Evolutionary conservation across 1,140 invertebrate genomes (phyloP).

Genomic region (Trialeurodes vaporariorum): DNA sequence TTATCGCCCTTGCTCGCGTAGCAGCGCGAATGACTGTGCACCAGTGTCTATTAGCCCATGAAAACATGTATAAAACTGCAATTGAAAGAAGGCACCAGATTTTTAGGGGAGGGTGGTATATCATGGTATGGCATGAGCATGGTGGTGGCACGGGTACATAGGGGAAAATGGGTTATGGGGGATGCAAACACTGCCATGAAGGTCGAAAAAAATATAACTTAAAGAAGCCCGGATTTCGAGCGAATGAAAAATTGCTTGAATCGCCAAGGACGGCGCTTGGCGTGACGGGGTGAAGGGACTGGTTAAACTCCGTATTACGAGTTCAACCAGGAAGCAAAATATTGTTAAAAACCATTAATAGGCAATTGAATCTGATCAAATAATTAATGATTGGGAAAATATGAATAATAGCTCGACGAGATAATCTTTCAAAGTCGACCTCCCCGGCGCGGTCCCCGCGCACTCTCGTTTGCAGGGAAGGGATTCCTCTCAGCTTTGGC

Average conservation of each 20-base stretch:
- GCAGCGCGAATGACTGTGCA: neutral
- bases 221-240: neutral
- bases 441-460: neutral
- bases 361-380: neutral
- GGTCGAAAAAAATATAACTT: no score
- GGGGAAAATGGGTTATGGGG: neutral
- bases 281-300: no score
- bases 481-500: no score
- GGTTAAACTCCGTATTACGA: no score
- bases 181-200: no score
- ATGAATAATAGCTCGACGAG: neutral
- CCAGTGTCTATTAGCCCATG: no score
- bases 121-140: no score
- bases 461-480: no score
- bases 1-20: neutral
- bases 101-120: no score
- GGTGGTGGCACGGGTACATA: neutral
- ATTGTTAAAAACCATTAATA: slow-evolving; percentile 1
- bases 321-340: neutral
- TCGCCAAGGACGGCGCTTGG: neutral
- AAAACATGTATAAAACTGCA: neutral
- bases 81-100: neutral
- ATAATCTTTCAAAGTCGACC: neutral
- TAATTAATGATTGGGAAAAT: slow-evolving; percentile 1
- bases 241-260: neutral